Evolutionary conservation across 2,113 vertebrate genomes (phyloP), one percentile per base, ranked within the genome.

Genomic region (Collichthys lucidus): DNA sequence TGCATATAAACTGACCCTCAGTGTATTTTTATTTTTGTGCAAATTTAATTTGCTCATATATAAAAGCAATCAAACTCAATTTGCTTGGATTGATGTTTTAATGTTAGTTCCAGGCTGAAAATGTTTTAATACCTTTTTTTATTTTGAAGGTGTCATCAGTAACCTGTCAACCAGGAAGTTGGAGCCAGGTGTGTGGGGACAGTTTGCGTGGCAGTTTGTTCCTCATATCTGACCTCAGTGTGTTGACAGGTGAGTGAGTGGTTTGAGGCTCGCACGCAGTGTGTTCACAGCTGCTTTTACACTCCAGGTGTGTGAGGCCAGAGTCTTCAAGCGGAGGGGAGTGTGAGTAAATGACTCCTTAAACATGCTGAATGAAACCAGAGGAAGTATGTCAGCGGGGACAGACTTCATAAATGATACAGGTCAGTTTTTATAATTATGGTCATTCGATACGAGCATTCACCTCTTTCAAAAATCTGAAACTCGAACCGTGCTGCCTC

Each of bases 111-210:
- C 20, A 31, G 8, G 4, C 7, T 17, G 22, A 31, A 46, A 5
- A 20, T 35, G 15, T 52, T 49, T 49, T 24, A 12, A 11, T 9
- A 46, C 12, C 2, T 77, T 83, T 73, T 77, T 83, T 35, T 35
- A n/a, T 65, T 77, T 35, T 78, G 50, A 80, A 70, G 40, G 2
- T 31, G 4, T n/a, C 20, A 52, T 55, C 12, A 29, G 14, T 8
- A 20, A 63, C 20, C 2, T 12, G 44, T 42, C 29, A 31, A 88
- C 65, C 74, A 90, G 91, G 89, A 89, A 90, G 74, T 61, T 2
- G 4, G 7, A 11, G 2, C 24, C 57, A 52, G 76, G 79, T 63
- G 75, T 57, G 63, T 35, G 7, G 35, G 52, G 24, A 1, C 12
- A 10, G 11, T 78, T 69, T 31, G 44, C 15, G 35, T 7, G 19